Conservation (phyloP, 2,797 vertebrate species). For the Calcarius lapponicus region DNA sequence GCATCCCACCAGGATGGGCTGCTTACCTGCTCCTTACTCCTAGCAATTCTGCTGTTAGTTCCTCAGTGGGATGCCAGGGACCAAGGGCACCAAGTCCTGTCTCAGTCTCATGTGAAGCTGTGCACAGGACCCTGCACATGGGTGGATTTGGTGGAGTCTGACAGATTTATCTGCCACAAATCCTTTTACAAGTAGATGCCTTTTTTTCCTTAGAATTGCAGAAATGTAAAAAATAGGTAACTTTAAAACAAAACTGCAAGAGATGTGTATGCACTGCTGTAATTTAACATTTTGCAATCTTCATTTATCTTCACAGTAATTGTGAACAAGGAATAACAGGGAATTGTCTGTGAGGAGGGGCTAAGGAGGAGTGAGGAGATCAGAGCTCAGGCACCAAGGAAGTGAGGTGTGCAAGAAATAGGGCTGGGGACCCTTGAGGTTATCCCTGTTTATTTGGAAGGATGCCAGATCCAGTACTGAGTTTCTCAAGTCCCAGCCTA, state of each 20-base stretch:
- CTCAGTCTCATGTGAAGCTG: not conserved
- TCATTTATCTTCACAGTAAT: not conserved
- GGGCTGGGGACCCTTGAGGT: not conserved
- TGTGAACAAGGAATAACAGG: not conserved
- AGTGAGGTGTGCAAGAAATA: not conserved
- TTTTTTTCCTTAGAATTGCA: not conserved
- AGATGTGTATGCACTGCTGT: not conserved
- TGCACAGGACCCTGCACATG: fast-evolving
- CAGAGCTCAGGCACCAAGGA: not conserved
- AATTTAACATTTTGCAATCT: not conserved
- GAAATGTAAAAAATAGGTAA: not conserved
- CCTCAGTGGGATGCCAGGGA: not conserved
- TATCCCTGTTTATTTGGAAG: not conserved
- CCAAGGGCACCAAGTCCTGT: not conserved
- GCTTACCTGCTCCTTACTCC: not conserved
- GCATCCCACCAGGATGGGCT: not conserved
- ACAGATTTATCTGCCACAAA: not conserved
- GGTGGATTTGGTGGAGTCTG: not conserved
- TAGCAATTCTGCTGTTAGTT: not conserved
- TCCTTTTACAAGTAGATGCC: not conserved
- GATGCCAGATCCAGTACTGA: not conserved
- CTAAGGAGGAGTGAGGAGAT: not conserved
- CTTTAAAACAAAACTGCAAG: not conserved
- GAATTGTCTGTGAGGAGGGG: not conserved
- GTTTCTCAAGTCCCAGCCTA: not conserved